Evolutionary conservation across 1,140 invertebrate species (phyloP).

Genomic region (Neelides sp.): DNA sequence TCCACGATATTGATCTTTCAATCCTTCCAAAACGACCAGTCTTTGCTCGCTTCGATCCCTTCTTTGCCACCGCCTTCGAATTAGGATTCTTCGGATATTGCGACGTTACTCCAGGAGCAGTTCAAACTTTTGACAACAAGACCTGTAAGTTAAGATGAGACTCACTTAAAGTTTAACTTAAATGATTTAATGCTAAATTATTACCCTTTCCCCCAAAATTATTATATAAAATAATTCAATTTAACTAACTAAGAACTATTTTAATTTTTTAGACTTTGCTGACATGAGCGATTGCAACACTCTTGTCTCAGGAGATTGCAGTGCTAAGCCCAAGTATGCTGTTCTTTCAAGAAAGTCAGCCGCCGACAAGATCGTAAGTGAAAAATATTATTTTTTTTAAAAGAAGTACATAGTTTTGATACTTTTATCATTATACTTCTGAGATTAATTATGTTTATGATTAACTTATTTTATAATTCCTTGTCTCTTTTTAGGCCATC

Average conservation of each 20-base stretch:
- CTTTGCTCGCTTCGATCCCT: conserved; percentile 26
- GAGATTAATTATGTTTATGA: neutral
- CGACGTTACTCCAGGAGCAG: conserved; percentile 21
- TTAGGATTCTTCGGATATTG: conserved; percentile 28
- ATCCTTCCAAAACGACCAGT: conserved; percentile 22
- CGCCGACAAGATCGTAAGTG: conserved; percentile 28
- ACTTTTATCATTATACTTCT: neutral
- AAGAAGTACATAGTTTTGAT: no score
- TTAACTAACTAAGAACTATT: no score
- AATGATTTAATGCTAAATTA: no score
- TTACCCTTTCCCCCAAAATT: no score
- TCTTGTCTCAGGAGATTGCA: conserved; percentile 26
- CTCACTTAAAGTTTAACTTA: no score
- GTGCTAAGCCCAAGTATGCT: conserved; percentile 23
- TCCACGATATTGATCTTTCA: conserved; percentile 29
- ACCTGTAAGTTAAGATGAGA: no score
- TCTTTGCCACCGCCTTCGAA: conserved; percentile 12
- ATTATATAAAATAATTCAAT: no score
- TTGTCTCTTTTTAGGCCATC: conserved; percentile 11
- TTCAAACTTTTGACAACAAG: conserved; percentile 28
- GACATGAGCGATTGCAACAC: conserved; percentile 26
- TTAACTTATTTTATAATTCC: neutral
- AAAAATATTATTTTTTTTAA: neutral
- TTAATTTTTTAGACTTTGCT: no score
- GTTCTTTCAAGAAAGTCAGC: conserved; percentile 22